phyloP scores from a whole-genome alignment of 2,113 vertebrate genomes.

The Nothoprocta perdicaria region DNA sequence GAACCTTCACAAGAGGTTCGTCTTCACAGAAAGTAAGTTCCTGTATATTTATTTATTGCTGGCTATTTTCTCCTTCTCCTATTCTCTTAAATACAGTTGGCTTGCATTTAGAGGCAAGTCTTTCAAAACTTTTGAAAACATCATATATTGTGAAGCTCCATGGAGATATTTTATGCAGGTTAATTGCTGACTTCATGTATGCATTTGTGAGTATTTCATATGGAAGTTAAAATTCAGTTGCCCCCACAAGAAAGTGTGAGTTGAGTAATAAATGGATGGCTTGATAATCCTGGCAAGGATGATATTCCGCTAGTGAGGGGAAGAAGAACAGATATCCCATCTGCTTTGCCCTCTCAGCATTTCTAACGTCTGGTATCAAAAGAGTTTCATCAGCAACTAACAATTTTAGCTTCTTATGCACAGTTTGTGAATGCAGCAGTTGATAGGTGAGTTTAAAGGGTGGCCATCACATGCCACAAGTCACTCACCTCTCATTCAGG shows the following conservation, averaged over 20 bases:
- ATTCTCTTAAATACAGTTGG: neutral
- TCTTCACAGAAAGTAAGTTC: conserved; percentile 38
- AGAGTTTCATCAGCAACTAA: conserved; percentile 7
- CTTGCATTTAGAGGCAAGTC: neutral
- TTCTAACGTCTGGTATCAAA: neutral
- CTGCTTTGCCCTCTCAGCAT: neutral
- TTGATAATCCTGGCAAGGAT: neutral
- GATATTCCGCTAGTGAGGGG: neutral
- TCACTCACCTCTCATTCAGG: neutral
- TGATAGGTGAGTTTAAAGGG: neutral
- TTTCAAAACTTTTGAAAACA: neutral
- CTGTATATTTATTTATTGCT: neutral
- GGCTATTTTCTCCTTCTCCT: neutral
- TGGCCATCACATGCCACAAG: neutral
- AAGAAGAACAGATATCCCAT: neutral
- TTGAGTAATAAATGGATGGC: neutral
- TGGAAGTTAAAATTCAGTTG: neutral
- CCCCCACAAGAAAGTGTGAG: neutral
- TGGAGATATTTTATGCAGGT: neutral
- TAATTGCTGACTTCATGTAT: neutral
- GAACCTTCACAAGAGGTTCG: conserved; percentile 10
- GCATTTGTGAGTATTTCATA: neutral
- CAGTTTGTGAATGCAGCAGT: neutral
- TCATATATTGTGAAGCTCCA: neutral
- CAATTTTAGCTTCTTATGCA: conserved; percentile 1